Evolutionary conservation across 35 echinoderm and acorn worm species (phyloP).

Genomic region (Ophioderma brevispina): DNA sequence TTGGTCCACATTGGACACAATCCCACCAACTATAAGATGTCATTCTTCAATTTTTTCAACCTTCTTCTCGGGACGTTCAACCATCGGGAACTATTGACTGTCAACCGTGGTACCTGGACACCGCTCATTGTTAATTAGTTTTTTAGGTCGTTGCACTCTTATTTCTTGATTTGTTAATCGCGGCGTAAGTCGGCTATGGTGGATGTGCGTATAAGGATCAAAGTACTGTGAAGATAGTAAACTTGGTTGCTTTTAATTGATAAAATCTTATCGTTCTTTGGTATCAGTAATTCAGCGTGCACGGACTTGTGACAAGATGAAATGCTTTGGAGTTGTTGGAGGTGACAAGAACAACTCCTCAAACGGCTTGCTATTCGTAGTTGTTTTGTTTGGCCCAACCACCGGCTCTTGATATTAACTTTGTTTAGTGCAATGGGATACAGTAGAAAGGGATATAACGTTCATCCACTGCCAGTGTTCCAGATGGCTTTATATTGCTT

Average conservation of each 20-base stretch:
- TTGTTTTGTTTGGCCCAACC: too few species aligned
- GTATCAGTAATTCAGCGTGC: conserved; percentile 48
- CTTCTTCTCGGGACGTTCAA: conserved; percentile 69
- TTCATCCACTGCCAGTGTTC: too few species aligned
- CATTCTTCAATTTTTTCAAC: conserved; percentile 59
- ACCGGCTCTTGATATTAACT: too few species aligned
- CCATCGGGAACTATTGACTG: conserved; percentile 14
- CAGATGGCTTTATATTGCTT: too few species aligned
- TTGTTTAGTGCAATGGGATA: too few species aligned
- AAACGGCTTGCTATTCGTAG: too few species aligned
- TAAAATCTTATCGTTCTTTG: conserved; percentile 67
- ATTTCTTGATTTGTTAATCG: conserved; percentile 68
- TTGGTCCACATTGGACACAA: conserved; percentile 43
- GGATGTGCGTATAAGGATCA: conserved; percentile 34
- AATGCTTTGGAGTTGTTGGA: too few species aligned
- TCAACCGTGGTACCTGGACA: conserved; percentile 22
- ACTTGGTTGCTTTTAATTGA: conserved; percentile 62
- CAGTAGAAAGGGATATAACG: too few species aligned
- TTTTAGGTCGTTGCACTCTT: conserved; percentile 54
- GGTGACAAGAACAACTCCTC: too few species aligned
- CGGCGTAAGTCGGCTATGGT: conserved; percentile 68
- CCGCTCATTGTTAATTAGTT: conserved; percentile 49
- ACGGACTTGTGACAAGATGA: too few species aligned
- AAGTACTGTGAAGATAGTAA: conserved; percentile 46
- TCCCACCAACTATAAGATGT: conserved; percentile 39